These are phyloP conservation scores for Cervus canadensis DNA, from an alignment of 2,113 vertebrate species.

Conservation along the genomic window DNA sequence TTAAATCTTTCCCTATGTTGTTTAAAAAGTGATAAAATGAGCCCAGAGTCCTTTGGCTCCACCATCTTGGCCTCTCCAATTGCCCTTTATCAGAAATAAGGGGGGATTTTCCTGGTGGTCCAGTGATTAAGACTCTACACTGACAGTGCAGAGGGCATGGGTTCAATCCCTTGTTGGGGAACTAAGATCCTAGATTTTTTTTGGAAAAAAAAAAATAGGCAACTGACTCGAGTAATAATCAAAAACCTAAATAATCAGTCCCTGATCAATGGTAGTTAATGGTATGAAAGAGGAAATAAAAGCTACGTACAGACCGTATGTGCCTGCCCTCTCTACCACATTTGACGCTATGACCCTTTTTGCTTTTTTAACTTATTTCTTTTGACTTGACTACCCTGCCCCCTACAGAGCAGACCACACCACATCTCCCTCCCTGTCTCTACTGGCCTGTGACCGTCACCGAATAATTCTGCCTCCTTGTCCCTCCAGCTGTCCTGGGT, in stretches of 20 bases:
- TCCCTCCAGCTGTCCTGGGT: background rate
- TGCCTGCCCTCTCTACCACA: background rate
- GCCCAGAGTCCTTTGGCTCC: background rate
- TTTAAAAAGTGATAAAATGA: background rate
- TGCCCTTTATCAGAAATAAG: background rate
- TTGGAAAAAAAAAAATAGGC: background rate
- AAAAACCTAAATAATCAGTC: background rate
- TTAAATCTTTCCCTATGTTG: background rate
- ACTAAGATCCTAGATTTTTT: background rate
- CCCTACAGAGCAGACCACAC: background rate
- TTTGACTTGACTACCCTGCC: background rate
- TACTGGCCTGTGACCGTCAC: background rate
- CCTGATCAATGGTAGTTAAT: background rate
- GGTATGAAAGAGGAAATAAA: background rate
- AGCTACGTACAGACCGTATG: background rate
- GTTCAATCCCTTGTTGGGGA: background rate
- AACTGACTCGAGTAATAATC: background rate
- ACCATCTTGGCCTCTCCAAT: background rate
- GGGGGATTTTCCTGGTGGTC: background rate
- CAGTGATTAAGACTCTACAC: background rate
- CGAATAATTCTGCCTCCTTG: background rate
- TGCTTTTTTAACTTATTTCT: background rate
- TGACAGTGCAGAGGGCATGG: background rate
- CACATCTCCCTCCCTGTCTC: background rate
- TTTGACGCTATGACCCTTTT: background rate